Percentiles rank a stretch among this genome's conserved stretches.
These are phyloP conservation scores for Ferrisia virgata DNA, from an alignment of 2,888 invertebrate species.

Conservation along the genomic window DNA sequence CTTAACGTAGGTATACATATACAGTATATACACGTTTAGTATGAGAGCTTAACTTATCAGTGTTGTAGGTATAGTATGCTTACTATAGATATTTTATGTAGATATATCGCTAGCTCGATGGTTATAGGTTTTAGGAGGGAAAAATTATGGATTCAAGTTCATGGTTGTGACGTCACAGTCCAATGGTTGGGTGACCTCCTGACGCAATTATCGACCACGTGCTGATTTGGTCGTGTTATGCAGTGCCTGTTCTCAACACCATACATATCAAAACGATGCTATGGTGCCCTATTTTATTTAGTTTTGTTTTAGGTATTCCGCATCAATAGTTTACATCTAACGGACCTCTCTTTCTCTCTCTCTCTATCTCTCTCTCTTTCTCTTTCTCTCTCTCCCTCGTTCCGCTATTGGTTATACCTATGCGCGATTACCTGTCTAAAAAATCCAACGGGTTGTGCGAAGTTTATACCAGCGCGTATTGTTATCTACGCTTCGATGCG, in stretches of 20 bases:
- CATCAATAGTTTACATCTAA: slow-evolving; percentile 39
- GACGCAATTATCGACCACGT: slow-evolving; percentile 45
- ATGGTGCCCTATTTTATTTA: slow-evolving; percentile 38
- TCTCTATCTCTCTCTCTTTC: background rate
- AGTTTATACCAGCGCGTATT: background rate
- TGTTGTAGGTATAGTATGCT: too few relatives aligned
- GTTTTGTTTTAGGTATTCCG: slow-evolving; percentile 41
- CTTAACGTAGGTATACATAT: too few relatives aligned
- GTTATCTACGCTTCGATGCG: slow-evolving; percentile 13
- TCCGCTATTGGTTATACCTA: slow-evolving; percentile 2
- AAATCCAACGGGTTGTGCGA: slow-evolving; percentile 31
- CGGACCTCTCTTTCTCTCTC: slow-evolving; percentile 19
- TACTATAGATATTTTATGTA: too few relatives aligned
- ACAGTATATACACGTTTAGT: too few relatives aligned
- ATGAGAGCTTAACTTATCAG: too few relatives aligned
- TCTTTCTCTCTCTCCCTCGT: background rate
- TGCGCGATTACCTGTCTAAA: slow-evolving; percentile 22
- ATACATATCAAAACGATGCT: background rate
- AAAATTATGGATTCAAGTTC: slow-evolving; percentile 21
- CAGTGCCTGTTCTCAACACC: slow-evolving; percentile 5
- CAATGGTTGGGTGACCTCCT: slow-evolving; percentile 44
- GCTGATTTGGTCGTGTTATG: slow-evolving; percentile 37
- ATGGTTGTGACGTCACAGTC: slow-evolving; percentile 34
- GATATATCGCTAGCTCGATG: too few relatives aligned
- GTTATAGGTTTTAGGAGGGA: background rate